phyloP scores from a whole-genome alignment of 64 coral and sea anemone species.

The Pocillopora damicornis region DNA sequence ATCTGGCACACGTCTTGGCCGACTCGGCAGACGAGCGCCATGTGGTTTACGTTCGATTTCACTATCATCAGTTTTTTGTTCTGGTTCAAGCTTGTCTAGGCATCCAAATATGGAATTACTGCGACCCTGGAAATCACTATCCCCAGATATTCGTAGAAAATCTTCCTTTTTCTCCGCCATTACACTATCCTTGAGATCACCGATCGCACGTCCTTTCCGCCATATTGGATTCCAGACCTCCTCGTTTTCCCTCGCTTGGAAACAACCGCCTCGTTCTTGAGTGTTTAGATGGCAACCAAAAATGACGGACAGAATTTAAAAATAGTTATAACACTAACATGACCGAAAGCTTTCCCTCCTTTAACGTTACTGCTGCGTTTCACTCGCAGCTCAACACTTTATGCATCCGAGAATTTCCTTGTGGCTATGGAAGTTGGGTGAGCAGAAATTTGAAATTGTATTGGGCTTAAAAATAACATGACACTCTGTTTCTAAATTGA shows the following conservation, averaged over 20 bases:
- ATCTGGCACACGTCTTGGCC: conserved; percentile 63
- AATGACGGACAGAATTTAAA: conserved; percentile 16
- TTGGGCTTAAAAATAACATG: no score
- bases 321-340: conserved; percentile 20
- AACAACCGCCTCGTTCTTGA: conserved; percentile 37
- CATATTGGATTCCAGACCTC: conserved; percentile 49
- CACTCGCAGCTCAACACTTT: conserved; percentile 77
- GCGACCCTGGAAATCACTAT: conserved; percentile 75
- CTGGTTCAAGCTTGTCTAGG: conserved; percentile 78
- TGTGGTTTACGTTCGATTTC: not conserved
- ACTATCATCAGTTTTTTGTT: conserved; percentile 4
- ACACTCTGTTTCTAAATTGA: no score
- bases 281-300: conserved; percentile 86
- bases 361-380: conserved; percentile 79
- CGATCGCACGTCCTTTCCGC: not conserved
- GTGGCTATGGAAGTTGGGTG: conserved; percentile 96
- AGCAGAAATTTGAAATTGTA: not conserved
- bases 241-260: not conserved
- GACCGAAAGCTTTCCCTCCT: conserved; percentile 25
- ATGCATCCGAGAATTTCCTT: conserved; percentile 92
- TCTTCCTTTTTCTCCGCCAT: conserved; percentile 58
- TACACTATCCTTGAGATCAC: not conserved
- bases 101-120: conserved; percentile 69
- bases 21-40: conserved; percentile 28
- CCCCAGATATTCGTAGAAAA: conserved; percentile 73